A percentile compares a stretch with the other conserved stretches of the same genome.
phyloP scores from a whole-genome alignment of 2,797 vertebrate species.

The Eurystomus glaucurus region DNA sequence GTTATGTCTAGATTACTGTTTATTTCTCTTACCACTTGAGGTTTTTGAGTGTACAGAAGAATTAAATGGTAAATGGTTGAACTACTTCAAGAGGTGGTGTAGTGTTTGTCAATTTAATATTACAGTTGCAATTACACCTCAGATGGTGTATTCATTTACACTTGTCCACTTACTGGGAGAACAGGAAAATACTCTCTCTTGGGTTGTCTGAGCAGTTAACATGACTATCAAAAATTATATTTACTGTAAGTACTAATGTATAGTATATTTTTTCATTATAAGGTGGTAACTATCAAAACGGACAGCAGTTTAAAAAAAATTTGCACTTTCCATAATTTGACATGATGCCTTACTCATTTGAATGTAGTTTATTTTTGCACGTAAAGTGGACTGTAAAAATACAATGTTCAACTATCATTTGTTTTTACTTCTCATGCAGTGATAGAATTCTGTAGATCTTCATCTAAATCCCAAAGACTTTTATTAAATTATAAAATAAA shows the following conservation, averaged over 20 bases:
- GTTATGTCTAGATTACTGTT: neutral
- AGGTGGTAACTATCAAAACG: neutral
- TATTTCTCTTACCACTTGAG: neutral
- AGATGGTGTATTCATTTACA: neutral
- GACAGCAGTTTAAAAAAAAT: neutral
- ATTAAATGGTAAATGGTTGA: neutral
- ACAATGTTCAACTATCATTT: neutral
- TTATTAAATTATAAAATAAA: neutral
- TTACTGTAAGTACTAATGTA: neutral
- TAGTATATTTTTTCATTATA: neutral
- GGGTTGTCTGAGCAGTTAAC: neutral
- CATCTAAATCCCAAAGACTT: neutral
- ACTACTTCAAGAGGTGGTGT: neutral
- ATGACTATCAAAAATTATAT: neutral
- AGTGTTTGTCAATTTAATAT: neutral
- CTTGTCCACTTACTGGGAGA: rapidly evolving
- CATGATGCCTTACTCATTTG: neutral
- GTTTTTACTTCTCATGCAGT: neutral
- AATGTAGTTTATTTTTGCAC: neutral
- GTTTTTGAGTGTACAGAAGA: neutral
- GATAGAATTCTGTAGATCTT: neutral
- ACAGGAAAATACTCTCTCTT: neutral
- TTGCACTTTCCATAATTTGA: neutral
- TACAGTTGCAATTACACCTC: neutral
- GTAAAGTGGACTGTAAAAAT: neutral